These are phyloP conservation scores for Sarcophaga subvicina DNA, from an alignment of 2,888 invertebrate genomes.

Conservation along the genomic window DNA sequence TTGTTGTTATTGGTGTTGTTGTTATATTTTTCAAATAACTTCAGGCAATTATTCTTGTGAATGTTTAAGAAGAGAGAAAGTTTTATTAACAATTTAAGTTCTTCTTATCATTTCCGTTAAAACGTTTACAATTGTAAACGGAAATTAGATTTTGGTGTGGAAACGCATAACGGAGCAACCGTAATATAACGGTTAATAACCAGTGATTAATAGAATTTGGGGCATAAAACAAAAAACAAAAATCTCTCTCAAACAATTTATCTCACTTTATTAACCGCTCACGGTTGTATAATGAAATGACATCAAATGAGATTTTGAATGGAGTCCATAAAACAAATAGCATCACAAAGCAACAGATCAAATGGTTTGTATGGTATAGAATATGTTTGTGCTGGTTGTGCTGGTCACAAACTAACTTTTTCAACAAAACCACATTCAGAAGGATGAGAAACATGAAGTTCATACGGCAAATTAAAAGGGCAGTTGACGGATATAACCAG, in stretches of 20 bases:
- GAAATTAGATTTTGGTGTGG: background rate
- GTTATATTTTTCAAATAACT: background rate
- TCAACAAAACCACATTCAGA: too few species aligned
- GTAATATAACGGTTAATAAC: background rate
- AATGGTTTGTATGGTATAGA: background rate
- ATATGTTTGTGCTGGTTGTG: background rate
- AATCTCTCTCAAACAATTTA: background rate
- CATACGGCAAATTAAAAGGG: too few species aligned
- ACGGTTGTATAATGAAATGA: too few species aligned
- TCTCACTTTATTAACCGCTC: background rate
- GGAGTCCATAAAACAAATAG: background rate
- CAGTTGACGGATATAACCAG: too few species aligned
- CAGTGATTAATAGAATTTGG: conserved; percentile 1
- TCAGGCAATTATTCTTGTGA: background rate
- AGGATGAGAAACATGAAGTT: too few species aligned
- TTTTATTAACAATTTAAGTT: conserved; percentile 31
- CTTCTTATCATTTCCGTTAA: conserved; percentile 27
- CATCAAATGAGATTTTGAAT: background rate
- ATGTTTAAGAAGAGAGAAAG: background rate
- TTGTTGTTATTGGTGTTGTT: background rate
- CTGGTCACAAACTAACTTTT: background rate
- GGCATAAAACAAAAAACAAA: background rate
- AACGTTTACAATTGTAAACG: conserved; percentile 22
- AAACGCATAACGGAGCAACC: background rate
- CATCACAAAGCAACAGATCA: background rate